Conservation (phyloP, 2,888 invertebrate species). For the Pterobdella sp. region DNA sequence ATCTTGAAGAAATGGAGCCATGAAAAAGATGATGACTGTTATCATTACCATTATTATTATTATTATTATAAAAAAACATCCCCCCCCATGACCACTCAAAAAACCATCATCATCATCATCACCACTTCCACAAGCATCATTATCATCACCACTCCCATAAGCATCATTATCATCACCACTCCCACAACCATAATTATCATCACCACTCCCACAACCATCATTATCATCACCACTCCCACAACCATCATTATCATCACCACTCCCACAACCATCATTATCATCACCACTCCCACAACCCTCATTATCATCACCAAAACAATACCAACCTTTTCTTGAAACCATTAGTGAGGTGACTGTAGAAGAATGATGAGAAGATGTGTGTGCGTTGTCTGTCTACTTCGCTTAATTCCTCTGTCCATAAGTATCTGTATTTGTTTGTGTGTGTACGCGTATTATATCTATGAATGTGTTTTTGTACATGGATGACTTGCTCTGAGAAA, state of each 20-base stretch:
- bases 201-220: not conserved
- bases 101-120: too few relatives aligned
- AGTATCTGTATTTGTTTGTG: slow-evolving; percentile 55
- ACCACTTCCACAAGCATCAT: too few relatives aligned
- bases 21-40: too few relatives aligned
- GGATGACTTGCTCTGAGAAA: not conserved
- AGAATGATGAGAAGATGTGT: slow-evolving; percentile 90
- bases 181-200: not conserved
- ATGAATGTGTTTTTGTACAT: not conserved
- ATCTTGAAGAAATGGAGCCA: too few relatives aligned
- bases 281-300: not conserved
- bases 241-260: not conserved
- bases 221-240: not conserved
- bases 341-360: slow-evolving; percentile 77
- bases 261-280: not conserved
- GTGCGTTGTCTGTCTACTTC: slow-evolving; percentile 69
- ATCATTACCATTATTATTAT: too few relatives aligned
- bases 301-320: not conserved
- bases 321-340: not conserved
- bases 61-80: too few relatives aligned
- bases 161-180: not conserved
- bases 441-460: not conserved
- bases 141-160: not conserved
- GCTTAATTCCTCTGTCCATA: slow-evolving; percentile 66
- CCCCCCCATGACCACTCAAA: too few relatives aligned